phyloP scores from a whole-genome alignment of 2,888 invertebrate species.

The Archips xylosteana region DNA sequence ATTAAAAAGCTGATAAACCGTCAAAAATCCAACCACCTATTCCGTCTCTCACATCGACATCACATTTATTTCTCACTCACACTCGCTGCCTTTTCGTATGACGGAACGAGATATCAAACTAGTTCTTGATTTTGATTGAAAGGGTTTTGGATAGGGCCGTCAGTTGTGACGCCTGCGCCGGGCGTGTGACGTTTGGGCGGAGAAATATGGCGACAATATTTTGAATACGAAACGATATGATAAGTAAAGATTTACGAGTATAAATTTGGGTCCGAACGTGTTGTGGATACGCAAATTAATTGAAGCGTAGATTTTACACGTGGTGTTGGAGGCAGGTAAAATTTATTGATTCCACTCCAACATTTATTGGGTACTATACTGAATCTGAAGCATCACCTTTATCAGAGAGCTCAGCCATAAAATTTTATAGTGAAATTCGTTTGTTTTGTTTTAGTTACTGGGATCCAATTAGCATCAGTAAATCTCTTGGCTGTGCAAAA shows the following conservation, averaged over 20 bases:
- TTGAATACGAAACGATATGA: constrained; percentile 61
- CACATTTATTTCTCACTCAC: constrained; percentile 15
- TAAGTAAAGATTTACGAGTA: constrained; percentile 53
- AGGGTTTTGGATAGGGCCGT: constrained; percentile 25
- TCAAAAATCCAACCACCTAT: constrained; percentile 46
- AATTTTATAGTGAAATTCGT: constrained; percentile 17
- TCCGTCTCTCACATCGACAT: neutral
- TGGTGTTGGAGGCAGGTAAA: constrained; percentile 24
- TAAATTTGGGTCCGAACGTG: constrained; percentile 4
- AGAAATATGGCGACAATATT: constrained; percentile 73
- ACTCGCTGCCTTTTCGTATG: neutral
- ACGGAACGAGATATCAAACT: constrained; percentile 2
- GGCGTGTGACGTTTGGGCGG: constrained; percentile 68
- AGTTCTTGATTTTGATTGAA: neutral
- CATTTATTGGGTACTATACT: constrained; percentile 10
- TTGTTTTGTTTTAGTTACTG: constrained; percentile 20
- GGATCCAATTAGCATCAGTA: neutral
- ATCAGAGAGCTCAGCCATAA: constrained; percentile 23
- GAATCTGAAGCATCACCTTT: constrained; percentile 6
- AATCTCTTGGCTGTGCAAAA: neutral
- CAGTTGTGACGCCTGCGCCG: constrained; percentile 65
- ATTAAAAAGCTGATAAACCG: constrained; percentile 50
- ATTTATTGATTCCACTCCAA: constrained; percentile 14
- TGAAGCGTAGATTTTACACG: neutral
- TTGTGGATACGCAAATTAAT: constrained; percentile 20